phyloP scores from a whole-genome alignment of 1,140 invertebrate genomes.

The Ctenoplectra terminalis region DNA sequence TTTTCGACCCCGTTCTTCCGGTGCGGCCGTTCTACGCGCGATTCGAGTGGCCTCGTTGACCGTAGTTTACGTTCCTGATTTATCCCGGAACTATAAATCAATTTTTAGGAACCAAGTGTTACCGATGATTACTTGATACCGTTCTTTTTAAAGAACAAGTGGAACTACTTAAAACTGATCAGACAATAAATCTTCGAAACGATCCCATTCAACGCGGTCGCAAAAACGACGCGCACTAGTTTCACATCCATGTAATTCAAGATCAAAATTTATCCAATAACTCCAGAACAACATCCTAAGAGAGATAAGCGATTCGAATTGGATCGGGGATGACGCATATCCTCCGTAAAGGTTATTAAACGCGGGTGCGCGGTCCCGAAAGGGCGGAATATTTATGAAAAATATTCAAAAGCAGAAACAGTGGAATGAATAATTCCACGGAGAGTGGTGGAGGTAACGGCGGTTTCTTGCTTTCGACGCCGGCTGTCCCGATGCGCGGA shows the following conservation, averaged over 20 bases:
- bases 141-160: not conserved
- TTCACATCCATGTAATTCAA: no score
- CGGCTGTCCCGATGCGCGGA: conserved; percentile 7
- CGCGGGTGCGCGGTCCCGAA: conserved; percentile 44
- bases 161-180: not conserved
- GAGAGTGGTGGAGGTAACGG: not conserved
- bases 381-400: conserved; percentile 68
- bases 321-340: not conserved
- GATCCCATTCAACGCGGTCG: no score
- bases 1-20: not conserved
- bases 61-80: not conserved
- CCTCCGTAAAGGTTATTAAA: conserved; percentile 48
- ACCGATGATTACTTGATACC: not conserved
- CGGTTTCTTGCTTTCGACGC: conserved; percentile 51
- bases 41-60: not conserved
- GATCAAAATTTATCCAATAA: conserved; percentile 16
- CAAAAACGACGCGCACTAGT: no score
- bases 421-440: conserved; percentile 60
- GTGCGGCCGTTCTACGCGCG: not conserved
- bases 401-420: conserved; percentile 61
- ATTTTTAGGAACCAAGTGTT: not conserved
- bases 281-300: no score
- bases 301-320: not conserved
- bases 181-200: not conserved
- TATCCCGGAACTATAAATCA: not conserved